Evolutionary conservation across 1,140 invertebrate species (phyloP).

Genomic region (Diorhabda elongata): DNA sequence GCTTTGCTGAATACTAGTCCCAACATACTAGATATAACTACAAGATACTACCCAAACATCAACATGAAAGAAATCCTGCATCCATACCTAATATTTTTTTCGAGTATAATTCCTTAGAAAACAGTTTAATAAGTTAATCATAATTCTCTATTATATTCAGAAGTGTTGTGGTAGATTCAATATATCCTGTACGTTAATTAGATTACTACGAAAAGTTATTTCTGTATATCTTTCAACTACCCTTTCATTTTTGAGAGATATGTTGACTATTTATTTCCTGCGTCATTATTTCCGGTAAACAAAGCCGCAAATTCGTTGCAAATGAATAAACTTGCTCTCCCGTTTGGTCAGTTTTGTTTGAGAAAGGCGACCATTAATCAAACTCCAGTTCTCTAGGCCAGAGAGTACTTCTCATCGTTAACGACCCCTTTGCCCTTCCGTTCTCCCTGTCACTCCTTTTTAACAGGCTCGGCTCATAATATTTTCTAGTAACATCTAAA

Average conservation of each 20-base stretch:
- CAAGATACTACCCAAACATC: too few relatives aligned
- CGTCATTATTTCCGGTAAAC: constrained; percentile 2
- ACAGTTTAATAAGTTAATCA: too few relatives aligned
- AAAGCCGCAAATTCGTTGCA: constrained; percentile 1
- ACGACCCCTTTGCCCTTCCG: constrained; percentile 1
- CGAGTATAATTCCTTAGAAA: too few relatives aligned
- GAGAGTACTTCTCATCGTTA: background rate
- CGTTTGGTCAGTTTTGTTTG: constrained; percentile 2
- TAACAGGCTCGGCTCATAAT: background rate
- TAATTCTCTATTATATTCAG: too few relatives aligned
- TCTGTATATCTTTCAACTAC: background rate
- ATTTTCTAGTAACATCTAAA: background rate
- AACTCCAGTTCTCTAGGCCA: background rate
- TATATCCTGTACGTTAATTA: too few relatives aligned
- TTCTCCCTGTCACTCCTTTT: background rate
- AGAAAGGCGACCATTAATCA: constrained; percentile 1
- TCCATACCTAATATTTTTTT: too few relatives aligned
- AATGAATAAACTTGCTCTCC: constrained; percentile 2
- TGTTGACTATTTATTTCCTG: constrained; percentile 2
- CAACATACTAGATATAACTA: too few relatives aligned
- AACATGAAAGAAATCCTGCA: too few relatives aligned
- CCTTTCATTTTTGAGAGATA: background rate
- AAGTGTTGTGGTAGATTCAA: too few relatives aligned
- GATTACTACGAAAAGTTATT: too few relatives aligned
- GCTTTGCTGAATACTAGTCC: too few relatives aligned